Evolutionary conservation across 2,888 invertebrate species (phyloP).

Genomic region (Epistrophe eligans): DNA sequence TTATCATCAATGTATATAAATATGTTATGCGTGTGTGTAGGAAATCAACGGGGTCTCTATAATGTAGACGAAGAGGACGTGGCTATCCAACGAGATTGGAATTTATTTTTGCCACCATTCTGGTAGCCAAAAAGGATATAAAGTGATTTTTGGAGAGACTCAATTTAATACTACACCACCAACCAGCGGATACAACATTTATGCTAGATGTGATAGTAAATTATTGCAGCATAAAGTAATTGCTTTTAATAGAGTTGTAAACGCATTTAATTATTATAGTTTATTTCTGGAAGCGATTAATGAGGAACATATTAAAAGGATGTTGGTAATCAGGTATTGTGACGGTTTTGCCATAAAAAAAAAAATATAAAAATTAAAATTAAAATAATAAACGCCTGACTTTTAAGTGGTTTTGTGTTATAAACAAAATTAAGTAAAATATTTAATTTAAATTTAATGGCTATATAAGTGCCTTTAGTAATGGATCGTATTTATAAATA

Average conservation of each 20-base stretch:
- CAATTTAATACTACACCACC: constrained; percentile 53
- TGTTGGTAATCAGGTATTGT: constrained; percentile 39
- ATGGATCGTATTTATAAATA: too few relatives aligned
- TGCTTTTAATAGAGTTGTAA: constrained; percentile 73
- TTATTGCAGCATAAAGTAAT: constrained; percentile 67
- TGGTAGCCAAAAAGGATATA: constrained; percentile 34
- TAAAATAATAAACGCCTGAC: not conserved
- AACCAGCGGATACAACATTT: not conserved
- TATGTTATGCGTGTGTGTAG: constrained; percentile 4
- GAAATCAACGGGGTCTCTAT: not conserved
- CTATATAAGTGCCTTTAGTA: not conserved
- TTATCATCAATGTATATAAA: not conserved
- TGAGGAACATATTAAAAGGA: constrained; percentile 56
- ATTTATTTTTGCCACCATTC: constrained; percentile 60
- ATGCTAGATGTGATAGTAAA: constrained; percentile 30
- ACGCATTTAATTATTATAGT: constrained; percentile 71
- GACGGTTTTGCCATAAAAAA: not conserved
- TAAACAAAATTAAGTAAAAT: not conserved
- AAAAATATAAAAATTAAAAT: not conserved
- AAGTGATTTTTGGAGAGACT: constrained; percentile 52
- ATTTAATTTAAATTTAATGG: not conserved
- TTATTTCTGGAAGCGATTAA: constrained; percentile 63
- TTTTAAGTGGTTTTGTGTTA: not conserved
- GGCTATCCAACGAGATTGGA: constrained; percentile 40
- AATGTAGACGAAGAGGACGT: not conserved